Base-by-base conservation (phyloP, 1,140 invertebrate genomes). In the Cyrtorhinus lividipennis region DNA sequence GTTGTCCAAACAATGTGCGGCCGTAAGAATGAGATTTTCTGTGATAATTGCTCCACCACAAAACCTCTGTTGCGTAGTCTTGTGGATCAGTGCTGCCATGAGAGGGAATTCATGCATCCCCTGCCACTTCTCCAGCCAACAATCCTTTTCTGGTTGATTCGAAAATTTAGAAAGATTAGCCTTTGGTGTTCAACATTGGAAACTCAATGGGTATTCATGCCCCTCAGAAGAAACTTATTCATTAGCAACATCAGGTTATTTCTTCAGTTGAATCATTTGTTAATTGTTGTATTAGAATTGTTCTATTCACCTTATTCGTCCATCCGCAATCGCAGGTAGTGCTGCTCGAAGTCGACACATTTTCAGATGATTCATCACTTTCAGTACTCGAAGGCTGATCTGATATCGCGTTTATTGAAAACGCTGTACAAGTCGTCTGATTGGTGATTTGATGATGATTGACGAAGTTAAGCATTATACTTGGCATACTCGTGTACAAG, bases 21-120 rank as follows among this genome's bases (percentile, higher is more conserved):
- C 86, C 0, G 85, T 83, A 1, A 89, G 2, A 1, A 85, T 76
- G 71, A 83, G 82, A 18, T 69, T 71, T 0, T 71, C 62, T n/a
- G 77, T 74, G 27, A 89, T 80, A 60, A 90, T 81, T 1, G 79
- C 78, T 0, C 73, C 80, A 0, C 86, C 86, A 68, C 86, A 88
- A 65, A 77, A 79, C 0, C 81, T 65, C 0, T 65, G 23, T 2
- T 38, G 44, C 1, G 65, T 62, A 1, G 64, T 56, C 18, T 69
- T 46, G 65, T 82, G 76, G 0, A 81, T 69, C 0, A 84, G 30
- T 13, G 71, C 81, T 0, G 74, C 80, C 82, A 84, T 83, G 76
- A 80, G 79, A 0, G 82, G 80, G 69, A 72, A 85, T 69, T 85
- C 83, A 66, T 83, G 81, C 0, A 80, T n/a, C 71, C 2, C 70